phyloP scores from a whole-genome alignment of 2,888 invertebrate genomes.

The Sipha maydis region DNA sequence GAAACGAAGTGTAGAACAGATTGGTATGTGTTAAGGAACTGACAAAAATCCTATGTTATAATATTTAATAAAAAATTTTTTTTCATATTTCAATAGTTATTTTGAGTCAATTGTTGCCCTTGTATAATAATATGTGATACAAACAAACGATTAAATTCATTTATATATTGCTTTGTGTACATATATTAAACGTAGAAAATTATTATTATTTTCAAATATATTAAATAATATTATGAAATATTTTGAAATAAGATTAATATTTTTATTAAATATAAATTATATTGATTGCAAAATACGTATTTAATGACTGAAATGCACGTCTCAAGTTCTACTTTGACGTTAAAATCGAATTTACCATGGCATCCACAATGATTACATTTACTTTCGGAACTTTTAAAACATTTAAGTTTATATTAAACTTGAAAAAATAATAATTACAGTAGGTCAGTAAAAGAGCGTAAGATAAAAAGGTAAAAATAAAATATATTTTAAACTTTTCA shows the following conservation, averaged over 20 bases:
- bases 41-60: too few species aligned
- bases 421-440: neutral
- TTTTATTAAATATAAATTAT: neutral
- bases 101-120: too few species aligned
- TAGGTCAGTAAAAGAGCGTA: neutral
- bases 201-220: neutral
- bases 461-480: conserved; percentile 21
- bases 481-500: conserved; percentile 22
- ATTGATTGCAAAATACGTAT: conserved; percentile 14
- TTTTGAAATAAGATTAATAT: neutral
- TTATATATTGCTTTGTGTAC: neutral
- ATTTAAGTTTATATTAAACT: conserved; percentile 24
- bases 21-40: too few species aligned
- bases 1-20: too few species aligned
- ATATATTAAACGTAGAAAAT: neutral
- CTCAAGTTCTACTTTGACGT: neutral
- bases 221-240: too few species aligned
- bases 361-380: conserved; percentile 21
- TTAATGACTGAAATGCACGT: conserved; percentile 24
- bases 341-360: conserved; percentile 20
- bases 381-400: conserved; percentile 25
- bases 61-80: too few species aligned
- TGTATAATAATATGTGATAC: neutral
- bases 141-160: neutral
- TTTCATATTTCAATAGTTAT: too few species aligned